Percentiles rank a stretch among this genome's conserved stretches.
Conservation (phyloP, 1,140 invertebrate genomes). For the Anagrus nilaparvatae region DNA sequence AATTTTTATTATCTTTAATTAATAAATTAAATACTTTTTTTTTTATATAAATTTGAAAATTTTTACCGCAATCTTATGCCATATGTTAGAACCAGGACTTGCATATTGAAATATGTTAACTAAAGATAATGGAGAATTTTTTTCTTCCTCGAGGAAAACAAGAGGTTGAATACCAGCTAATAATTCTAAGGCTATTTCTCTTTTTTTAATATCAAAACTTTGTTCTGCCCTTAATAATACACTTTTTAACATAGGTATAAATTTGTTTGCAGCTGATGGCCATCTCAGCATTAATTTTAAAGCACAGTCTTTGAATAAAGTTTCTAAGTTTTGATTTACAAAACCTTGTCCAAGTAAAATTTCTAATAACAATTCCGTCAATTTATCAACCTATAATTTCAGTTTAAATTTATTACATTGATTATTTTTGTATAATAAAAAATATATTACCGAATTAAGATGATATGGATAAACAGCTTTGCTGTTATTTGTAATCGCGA, state of each 20-base stretch:
- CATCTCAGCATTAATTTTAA: slow-evolving; percentile 40
- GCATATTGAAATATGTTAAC: slow-evolving; percentile 29
- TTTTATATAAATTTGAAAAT: background rate
- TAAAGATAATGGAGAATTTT: slow-evolving; percentile 25
- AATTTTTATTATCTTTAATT: slow-evolving; percentile 14
- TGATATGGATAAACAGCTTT: slow-evolving; percentile 38
- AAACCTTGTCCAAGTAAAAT: slow-evolving; percentile 36
- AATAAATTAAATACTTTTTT: background rate
- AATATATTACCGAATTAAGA: slow-evolving; percentile 29
- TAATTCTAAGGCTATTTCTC: slow-evolving; percentile 32
- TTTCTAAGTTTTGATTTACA: slow-evolving; percentile 36
- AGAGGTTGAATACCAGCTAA: slow-evolving; percentile 34
- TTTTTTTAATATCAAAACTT: slow-evolving; percentile 28
- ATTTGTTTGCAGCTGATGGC: slow-evolving; percentile 37
- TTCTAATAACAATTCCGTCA: slow-evolving; percentile 36
- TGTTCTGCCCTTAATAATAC: slow-evolving; percentile 28
- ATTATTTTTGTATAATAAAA: background rate
- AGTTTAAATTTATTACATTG: background rate
- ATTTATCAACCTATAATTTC: slow-evolving; percentile 34
- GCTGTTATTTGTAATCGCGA: slow-evolving; percentile 36
- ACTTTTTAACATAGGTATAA: slow-evolving; percentile 32
- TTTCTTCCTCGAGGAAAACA: slow-evolving; percentile 28
- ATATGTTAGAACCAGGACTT: slow-evolving; percentile 29
- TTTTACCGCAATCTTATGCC: slow-evolving; percentile 36
- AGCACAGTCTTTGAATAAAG: slow-evolving; percentile 36